phyloP scores from a whole-genome alignment of 2,797 vertebrate species.

The Bucorvus abyssinicus region DNA sequence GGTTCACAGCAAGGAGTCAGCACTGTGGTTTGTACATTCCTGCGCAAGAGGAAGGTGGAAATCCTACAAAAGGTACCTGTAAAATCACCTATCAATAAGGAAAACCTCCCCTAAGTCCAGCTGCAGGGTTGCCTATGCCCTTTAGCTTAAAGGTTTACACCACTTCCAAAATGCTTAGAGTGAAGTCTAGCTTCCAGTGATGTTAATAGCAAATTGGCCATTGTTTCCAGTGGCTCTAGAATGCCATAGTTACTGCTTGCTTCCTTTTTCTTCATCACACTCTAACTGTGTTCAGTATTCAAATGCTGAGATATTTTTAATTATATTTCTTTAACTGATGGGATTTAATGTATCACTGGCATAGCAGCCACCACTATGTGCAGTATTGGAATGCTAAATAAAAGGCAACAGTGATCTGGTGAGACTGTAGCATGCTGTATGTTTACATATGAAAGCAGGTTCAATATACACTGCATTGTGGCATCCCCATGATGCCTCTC shows the following conservation, averaged over 20 bases:
- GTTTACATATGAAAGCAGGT: slow-evolving; percentile 66
- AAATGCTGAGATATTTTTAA: not conserved
- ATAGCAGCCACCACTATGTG: not conserved
- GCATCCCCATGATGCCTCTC: slow-evolving; percentile 50
- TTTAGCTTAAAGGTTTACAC: not conserved
- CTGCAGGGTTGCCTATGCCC: not conserved
- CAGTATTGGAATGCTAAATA: not conserved
- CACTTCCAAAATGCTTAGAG: not conserved
- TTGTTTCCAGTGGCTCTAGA: not conserved
- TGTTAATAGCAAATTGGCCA: not conserved
- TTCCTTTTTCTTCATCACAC: not conserved
- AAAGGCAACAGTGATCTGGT: slow-evolving; percentile 12
- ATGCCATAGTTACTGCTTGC: not conserved
- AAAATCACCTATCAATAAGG: not conserved
- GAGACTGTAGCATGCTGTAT: slow-evolving; percentile 21
- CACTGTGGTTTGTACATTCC: not conserved
- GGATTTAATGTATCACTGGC: not conserved
- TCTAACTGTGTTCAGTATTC: not conserved
- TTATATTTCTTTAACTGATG: not conserved
- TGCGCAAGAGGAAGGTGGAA: not conserved
- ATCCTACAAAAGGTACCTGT: not conserved
- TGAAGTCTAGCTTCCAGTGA: not conserved
- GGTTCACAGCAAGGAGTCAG: not conserved
- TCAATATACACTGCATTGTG: slow-evolving; percentile 34
- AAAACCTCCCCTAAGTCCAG: not conserved